phyloP scores from a whole-genome alignment of 1,140 invertebrate species.

The Globodera rostochiensis region DNA sequence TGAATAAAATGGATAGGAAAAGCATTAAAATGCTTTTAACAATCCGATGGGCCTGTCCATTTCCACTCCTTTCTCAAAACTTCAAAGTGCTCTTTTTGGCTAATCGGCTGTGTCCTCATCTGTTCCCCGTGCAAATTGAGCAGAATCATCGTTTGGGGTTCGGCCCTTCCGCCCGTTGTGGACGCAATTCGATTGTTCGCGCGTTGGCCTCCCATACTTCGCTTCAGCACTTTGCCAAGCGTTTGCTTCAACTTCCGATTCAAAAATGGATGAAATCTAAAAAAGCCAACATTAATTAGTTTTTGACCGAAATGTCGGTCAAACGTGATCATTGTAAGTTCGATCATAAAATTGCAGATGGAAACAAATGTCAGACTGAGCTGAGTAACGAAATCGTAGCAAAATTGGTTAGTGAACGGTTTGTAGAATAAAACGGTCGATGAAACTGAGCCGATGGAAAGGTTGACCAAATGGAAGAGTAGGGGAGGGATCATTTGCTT shows the following conservation, averaged over 20 bases:
- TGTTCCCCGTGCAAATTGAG: background rate
- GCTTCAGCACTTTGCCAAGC: background rate
- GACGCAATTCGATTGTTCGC: background rate
- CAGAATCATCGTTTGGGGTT: background rate
- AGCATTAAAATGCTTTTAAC: too few species aligned
- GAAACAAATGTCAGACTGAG: background rate
- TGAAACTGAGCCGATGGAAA: background rate
- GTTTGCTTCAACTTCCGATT: background rate
- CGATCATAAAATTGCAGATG: background rate
- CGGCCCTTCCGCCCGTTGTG: background rate
- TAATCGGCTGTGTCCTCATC: background rate
- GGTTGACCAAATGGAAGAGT: constrained; percentile 8
- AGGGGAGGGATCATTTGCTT: background rate
- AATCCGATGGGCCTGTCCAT: background rate
- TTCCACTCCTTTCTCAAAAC: background rate
- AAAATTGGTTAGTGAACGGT: background rate
- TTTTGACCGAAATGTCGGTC: too few species aligned
- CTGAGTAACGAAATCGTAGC: background rate
- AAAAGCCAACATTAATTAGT: background rate
- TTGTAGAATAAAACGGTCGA: background rate
- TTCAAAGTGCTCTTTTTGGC: background rate
- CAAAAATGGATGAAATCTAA: background rate
- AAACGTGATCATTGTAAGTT: background rate
- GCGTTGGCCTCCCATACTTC: background rate
- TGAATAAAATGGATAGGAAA: too few species aligned